phyloP scores from a whole-genome alignment of 2,113 vertebrate species.

The pig (Sus scrofa) region DNA sequence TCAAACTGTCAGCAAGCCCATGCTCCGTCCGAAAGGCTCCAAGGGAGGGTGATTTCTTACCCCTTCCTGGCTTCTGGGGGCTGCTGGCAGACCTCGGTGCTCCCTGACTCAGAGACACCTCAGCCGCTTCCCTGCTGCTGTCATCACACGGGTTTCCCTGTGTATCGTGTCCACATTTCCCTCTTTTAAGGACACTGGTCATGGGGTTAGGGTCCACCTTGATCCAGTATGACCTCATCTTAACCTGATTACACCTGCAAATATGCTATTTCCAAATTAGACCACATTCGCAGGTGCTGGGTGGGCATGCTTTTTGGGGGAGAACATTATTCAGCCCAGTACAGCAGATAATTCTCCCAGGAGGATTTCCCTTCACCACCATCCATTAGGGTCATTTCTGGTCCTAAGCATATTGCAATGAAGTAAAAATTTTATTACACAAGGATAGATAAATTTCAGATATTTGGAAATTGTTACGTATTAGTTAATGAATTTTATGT shows the following conservation, averaged over 20 bases:
- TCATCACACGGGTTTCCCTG: neutral
- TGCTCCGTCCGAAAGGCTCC: neutral
- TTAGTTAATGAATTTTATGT: neutral
- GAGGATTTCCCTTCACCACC: neutral
- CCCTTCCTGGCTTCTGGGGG: neutral
- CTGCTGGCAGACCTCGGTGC: neutral
- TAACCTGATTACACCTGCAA: neutral
- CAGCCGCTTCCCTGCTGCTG: neutral
- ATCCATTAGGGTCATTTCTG: neutral
- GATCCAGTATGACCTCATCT: neutral
- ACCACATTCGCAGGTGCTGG: neutral
- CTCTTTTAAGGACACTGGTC: neutral
- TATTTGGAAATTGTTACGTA: neutral
- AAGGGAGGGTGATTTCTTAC: neutral
- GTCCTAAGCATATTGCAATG: neutral
- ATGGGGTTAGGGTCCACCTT: neutral
- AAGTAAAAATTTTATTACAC: constrained; percentile 42
- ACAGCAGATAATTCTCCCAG: neutral
- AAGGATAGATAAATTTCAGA: neutral
- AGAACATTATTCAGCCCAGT: neutral
- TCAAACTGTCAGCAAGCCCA: neutral
- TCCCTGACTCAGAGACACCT: neutral
- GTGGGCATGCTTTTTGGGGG: neutral
- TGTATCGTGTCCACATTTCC: neutral
- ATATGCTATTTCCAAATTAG: neutral